Percentiles rank a stretch among this genome's conserved stretches.
Evolutionary conservation across 1,140 invertebrate species (phyloP).

Genomic region (Epicauta chinensis): DNA sequence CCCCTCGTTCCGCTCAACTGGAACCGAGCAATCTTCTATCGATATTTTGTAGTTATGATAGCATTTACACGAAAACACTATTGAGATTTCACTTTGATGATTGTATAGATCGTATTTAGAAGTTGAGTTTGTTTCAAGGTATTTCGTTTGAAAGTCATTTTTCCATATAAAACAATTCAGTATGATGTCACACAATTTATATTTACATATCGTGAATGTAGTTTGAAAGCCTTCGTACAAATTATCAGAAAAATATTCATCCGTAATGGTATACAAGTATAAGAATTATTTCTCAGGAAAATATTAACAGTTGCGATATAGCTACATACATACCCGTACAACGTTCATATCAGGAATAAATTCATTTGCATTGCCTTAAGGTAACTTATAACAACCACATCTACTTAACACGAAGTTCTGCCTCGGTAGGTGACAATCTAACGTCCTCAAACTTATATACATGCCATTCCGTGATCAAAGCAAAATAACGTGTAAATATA

Average conservation of each 20-base stretch:
- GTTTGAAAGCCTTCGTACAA: no score
- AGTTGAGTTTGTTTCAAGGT: no score
- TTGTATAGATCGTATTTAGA: constrained; percentile 8
- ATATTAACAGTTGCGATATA: no score
- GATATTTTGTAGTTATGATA: constrained; percentile 20
- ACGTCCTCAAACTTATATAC: constrained; percentile 1
- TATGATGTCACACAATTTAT: no score
- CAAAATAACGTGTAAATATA: constrained; percentile 4
- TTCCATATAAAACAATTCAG: no score
- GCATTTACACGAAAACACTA: constrained; percentile 21
- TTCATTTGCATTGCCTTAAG: constrained; percentile 13
- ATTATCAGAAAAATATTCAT: no score
- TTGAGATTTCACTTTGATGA: constrained; percentile 18
- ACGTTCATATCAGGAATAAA: constrained; percentile 1
- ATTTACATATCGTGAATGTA: no score
- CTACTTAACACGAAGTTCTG: constrained; percentile 5
- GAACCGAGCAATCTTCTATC: constrained; percentile 14
- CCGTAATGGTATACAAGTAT: no score
- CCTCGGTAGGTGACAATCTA: constrained; percentile 11
- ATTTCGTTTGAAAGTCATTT: no score
- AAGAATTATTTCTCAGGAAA: no score
- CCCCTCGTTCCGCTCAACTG: constrained; percentile 15
- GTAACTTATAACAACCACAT: constrained; percentile 10
- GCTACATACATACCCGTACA: no score
- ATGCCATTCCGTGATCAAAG: no score